Evolutionary conservation across 2,797 vertebrate genomes (phyloP).

Genomic region (Scarus forsteni): DNA sequence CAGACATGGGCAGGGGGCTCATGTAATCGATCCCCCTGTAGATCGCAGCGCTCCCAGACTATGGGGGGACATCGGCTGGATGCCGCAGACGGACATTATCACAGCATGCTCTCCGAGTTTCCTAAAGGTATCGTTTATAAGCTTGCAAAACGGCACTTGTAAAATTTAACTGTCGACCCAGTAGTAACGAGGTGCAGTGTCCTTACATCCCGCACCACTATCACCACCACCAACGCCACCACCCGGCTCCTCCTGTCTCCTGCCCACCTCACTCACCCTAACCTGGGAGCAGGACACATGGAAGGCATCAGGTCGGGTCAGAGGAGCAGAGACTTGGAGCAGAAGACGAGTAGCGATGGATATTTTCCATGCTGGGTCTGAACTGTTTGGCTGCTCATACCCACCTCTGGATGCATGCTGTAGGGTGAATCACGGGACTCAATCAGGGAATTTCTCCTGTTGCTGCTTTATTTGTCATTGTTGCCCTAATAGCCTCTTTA

Average conservation of each 20-base stretch:
- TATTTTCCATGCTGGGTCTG: background rate
- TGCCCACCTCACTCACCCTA: slow-evolving; percentile 53
- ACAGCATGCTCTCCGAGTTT: slow-evolving; percentile 82
- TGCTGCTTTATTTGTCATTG: slow-evolving; percentile 1
- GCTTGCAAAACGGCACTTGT: slow-evolving; percentile 86
- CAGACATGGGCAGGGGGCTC: slow-evolving; percentile 59
- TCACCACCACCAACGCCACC: background rate
- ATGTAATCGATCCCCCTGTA: slow-evolving; percentile 80
- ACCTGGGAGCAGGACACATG: slow-evolving; percentile 70
- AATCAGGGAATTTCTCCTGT: background rate
- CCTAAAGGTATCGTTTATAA: slow-evolving; percentile 84
- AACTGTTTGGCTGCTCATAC: too few species aligned
- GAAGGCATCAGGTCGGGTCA: slow-evolving; percentile 71
- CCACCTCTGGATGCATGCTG: background rate
- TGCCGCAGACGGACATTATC: slow-evolving; percentile 80
- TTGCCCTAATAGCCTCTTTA: background rate
- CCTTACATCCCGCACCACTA: slow-evolving; percentile 22
- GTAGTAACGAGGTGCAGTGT: slow-evolving; percentile 81
- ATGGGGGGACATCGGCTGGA: slow-evolving; percentile 72
- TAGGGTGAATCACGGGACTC: background rate
- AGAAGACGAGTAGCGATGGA: slow-evolving; percentile 11
- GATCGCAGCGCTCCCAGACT: slow-evolving; percentile 67
- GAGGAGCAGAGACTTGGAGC: slow-evolving; percentile 30
- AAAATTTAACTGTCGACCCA: slow-evolving; percentile 85
- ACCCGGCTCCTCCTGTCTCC: slow-evolving; percentile 17